A percentile compares a stretch with the other conserved stretches of the same genome.
These are phyloP conservation scores for Erannis defoliaria DNA, from an alignment of 2,888 invertebrate genomes.

Conservation along the genomic window DNA sequence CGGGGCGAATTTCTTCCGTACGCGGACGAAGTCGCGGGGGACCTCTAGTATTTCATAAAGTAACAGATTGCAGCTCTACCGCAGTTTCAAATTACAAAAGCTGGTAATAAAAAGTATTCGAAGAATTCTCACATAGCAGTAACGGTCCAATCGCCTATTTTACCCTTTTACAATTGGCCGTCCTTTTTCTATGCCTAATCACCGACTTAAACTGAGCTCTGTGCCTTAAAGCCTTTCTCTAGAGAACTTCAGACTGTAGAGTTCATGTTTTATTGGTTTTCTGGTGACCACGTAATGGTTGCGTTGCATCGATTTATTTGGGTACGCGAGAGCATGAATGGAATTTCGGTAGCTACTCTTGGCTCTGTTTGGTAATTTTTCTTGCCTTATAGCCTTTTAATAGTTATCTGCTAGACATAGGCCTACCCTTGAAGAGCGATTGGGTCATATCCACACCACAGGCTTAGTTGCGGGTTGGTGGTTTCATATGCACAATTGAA, in stretches of 20 bases:
- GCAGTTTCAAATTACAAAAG: constrained; percentile 2
- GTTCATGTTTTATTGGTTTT: constrained; percentile 32
- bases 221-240: background rate
- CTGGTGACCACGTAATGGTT: constrained; percentile 40
- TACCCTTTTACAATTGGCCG: constrained; percentile 35
- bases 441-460: no score
- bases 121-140: constrained; percentile 30
- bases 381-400: no score
- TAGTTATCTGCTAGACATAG: no score
- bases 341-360: constrained; percentile 39
- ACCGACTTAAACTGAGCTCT: constrained; percentile 33
- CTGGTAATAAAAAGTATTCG: constrained; percentile 25
- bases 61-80: background rate
- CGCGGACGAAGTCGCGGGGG: no score
- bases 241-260: background rate
- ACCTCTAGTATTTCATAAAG: background rate
- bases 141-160: constrained; percentile 41
- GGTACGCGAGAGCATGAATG: constrained; percentile 49
- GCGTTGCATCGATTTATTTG: constrained; percentile 48
- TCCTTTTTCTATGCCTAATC: constrained; percentile 42
- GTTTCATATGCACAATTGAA: no score
- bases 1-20: no score
- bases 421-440: no score
- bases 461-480: no score
- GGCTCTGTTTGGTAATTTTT: constrained; percentile 36